Evolutionary conservation across 1,140 invertebrate species (phyloP).

Genomic region (Panagrolaimus sp.): DNA sequence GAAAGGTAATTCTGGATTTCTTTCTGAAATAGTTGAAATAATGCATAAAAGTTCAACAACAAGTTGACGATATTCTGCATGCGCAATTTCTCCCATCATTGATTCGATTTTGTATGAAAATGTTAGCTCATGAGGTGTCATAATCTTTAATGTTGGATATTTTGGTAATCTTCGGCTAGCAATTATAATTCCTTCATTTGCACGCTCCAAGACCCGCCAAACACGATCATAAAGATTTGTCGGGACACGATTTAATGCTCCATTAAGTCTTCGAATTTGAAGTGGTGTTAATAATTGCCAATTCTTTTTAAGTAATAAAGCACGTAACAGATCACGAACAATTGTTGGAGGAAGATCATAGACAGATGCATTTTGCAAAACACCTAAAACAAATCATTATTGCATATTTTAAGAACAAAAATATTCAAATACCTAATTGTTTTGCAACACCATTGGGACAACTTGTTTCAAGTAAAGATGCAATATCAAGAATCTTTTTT

Average conservation of each 20-base stretch:
- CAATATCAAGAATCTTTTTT: conserved; percentile 22
- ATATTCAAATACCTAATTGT: conserved; percentile 15
- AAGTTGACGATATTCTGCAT: conserved; percentile 85
- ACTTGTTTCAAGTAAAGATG: conserved; percentile 20
- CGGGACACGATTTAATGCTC: conserved; percentile 87
- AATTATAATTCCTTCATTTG: conserved; percentile 77
- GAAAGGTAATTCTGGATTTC: conserved; percentile 89
- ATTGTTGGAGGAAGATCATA: conserved; percentile 59
- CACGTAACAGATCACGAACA: conserved; percentile 49
- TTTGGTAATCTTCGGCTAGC: conserved; percentile 76
- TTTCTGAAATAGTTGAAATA: conserved; percentile 81
- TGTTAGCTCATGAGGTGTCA: conserved; percentile 90
- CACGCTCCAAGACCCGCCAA: conserved; percentile 84
- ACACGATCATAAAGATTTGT: conserved; percentile 87
- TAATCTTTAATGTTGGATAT: conserved; percentile 83
- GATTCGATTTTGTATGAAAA: conserved; percentile 92
- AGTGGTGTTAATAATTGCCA: conserved; percentile 63
- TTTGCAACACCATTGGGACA: conserved; percentile 35
- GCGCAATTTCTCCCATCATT: conserved; percentile 77
- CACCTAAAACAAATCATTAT: conserved; percentile 14
- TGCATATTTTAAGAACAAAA: no score
- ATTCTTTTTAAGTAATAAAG: conserved; percentile 50
- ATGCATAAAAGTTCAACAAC: conserved; percentile 73
- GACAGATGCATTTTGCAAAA: conserved; percentile 26
- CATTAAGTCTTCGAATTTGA: conserved; percentile 81